Conservation (phyloP, 1,140 invertebrate genomes). For the Sminthurides bifidus region DNA sequence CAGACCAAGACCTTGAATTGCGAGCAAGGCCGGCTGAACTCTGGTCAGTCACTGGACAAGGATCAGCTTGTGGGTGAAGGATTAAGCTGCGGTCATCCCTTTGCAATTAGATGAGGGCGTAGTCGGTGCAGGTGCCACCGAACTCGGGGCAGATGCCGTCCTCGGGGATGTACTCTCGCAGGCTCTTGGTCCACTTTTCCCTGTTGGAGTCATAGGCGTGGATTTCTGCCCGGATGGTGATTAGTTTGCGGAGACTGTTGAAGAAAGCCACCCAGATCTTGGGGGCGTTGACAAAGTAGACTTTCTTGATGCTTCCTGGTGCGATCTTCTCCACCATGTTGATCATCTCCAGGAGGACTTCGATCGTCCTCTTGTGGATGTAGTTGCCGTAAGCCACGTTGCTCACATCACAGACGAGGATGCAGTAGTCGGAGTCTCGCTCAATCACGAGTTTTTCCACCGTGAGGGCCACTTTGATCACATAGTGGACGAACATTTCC, state of each 20-base stretch:
- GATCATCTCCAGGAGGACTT: neutral
- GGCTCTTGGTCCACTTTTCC: neutral
- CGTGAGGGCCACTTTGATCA: neutral
- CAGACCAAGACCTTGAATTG: no score
- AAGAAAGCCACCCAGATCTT: neutral
- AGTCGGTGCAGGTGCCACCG: neutral
- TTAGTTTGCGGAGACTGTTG: neutral
- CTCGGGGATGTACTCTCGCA: neutral
- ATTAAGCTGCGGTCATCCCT: no score
- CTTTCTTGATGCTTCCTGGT: neutral
- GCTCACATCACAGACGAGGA: neutral
- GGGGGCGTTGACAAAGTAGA: neutral
- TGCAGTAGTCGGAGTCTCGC: neutral
- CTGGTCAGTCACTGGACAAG: no score
- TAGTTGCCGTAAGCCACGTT: neutral
- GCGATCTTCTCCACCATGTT: neutral
- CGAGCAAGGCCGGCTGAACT: no score
- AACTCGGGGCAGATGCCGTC: neutral
- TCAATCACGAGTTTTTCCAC: neutral
- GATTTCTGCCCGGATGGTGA: neutral
- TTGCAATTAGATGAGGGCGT: neutral
- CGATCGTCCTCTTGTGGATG: neutral
- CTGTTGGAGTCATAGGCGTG: neutral
- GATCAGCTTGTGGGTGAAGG: no score
- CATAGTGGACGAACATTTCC: neutral